Conservation (phyloP, 2,797 vertebrate genomes). For the Enteromius treurensis region DNA sequence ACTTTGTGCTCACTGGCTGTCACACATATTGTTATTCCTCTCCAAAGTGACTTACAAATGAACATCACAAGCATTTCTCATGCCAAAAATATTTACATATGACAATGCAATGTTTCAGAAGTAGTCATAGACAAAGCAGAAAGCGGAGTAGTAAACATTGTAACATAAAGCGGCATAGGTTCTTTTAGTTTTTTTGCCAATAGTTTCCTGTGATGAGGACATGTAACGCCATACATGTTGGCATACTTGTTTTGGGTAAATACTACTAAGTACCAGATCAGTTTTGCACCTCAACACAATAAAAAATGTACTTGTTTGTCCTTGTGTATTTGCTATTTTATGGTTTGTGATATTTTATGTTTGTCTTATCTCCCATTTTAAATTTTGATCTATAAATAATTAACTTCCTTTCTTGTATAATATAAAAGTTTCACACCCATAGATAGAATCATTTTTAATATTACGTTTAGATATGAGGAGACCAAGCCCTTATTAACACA, state of each 20-base stretch:
- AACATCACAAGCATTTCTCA: background rate
- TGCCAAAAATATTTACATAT: background rate
- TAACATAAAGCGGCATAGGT: too few relatives aligned
- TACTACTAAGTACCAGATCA: background rate
- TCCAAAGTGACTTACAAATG: background rate
- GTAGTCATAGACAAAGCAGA: background rate
- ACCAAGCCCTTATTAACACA: background rate
- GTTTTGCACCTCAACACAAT: background rate
- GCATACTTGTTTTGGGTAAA: background rate
- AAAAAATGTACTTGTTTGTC: background rate
- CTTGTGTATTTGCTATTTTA: too few relatives aligned
- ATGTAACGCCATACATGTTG: background rate
- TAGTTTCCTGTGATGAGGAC: background rate
- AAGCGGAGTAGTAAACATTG: background rate
- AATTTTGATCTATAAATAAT: background rate
- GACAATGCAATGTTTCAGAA: background rate
- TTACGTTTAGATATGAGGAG: background rate
- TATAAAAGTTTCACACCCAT: background rate
- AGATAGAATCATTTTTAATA: too few relatives aligned
- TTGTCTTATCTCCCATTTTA: too few relatives aligned
- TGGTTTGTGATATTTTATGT: background rate
- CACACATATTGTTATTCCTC: background rate
- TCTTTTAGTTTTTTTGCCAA: background rate
- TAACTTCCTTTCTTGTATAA: background rate
- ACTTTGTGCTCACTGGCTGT: background rate